Conservation (phyloP, 2,888 invertebrate genomes). For the Cerceris ruficornis region DNA sequence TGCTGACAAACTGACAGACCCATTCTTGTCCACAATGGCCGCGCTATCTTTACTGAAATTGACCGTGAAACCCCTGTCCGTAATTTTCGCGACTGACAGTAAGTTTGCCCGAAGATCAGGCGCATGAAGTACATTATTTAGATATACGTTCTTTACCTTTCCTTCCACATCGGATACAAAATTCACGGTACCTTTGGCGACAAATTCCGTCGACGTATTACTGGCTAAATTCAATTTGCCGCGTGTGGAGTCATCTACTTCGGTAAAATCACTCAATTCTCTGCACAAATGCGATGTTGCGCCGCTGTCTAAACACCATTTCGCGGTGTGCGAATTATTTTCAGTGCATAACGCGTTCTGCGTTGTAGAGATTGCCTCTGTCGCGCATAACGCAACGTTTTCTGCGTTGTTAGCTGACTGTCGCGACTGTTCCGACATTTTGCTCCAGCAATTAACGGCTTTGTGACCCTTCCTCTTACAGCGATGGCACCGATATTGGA, state of each 20-base stretch:
- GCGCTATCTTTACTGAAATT: conserved; percentile 14
- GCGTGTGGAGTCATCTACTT: too few species aligned
- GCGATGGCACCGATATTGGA: conserved; percentile 23
- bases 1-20: too few species aligned
- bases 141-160: neutral
- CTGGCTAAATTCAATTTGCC: too few species aligned
- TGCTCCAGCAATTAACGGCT: conserved; percentile 19
- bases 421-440: neutral
- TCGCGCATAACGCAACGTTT: neutral
- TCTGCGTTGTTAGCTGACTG: neutral
- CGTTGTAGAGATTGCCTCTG: neutral
- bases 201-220: conserved; percentile 25
- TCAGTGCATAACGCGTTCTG: neutral
- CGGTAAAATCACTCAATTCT: too few species aligned
- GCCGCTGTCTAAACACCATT: conserved; percentile 43
- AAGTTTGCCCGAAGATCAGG: conserved; percentile 51
- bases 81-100: conserved; percentile 47
- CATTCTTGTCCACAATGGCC: too few species aligned
- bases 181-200: conserved; percentile 10
- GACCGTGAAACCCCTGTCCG: conserved; percentile 24
- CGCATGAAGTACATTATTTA: conserved; percentile 35
- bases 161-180: conserved; percentile 1
- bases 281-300: too few species aligned
- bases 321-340: neutral
- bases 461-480: conserved; percentile 35